These are phyloP conservation scores for Panzeria rudis DNA, from an alignment of 2,888 invertebrate genomes.

Conservation along the genomic window DNA sequence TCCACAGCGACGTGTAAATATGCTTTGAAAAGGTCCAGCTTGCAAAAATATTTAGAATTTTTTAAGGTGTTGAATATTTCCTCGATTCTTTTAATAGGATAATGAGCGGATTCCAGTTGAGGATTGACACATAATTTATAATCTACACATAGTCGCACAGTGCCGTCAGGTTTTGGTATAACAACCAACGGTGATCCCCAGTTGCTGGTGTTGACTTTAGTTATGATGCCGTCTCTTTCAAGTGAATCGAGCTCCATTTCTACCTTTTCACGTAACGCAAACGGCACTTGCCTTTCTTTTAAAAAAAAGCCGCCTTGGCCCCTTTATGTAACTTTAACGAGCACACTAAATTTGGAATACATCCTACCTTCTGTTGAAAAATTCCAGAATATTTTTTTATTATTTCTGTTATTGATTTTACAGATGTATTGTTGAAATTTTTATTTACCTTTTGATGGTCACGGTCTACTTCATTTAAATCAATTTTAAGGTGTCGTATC, in stretches of 20 bases:
- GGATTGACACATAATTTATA: background rate
- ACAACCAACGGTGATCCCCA: background rate
- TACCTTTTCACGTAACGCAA: conserved; percentile 12
- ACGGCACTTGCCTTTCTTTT: conserved; percentile 37
- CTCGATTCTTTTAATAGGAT: background rate
- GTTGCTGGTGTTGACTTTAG: conserved; percentile 49
- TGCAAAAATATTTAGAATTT: background rate
- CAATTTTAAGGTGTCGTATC: background rate
- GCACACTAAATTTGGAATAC: background rate
- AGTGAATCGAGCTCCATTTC: no score
- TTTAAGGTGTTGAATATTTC: background rate
- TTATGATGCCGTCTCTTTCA: conserved; percentile 40
- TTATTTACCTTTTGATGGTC: background rate
- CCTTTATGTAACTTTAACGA: conserved; percentile 44
- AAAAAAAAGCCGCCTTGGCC: conserved; percentile 48
- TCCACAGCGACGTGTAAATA: background rate
- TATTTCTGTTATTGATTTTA: background rate
- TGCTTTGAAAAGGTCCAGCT: background rate
- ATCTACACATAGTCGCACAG: background rate
- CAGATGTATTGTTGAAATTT: background rate
- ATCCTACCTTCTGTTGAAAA: background rate
- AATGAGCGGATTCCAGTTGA: background rate
- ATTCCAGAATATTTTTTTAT: background rate
- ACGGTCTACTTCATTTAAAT: background rate
- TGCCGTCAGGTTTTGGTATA: background rate